phyloP scores from a whole-genome alignment of 2,113 vertebrate species.

The Anguilla rostrata region DNA sequence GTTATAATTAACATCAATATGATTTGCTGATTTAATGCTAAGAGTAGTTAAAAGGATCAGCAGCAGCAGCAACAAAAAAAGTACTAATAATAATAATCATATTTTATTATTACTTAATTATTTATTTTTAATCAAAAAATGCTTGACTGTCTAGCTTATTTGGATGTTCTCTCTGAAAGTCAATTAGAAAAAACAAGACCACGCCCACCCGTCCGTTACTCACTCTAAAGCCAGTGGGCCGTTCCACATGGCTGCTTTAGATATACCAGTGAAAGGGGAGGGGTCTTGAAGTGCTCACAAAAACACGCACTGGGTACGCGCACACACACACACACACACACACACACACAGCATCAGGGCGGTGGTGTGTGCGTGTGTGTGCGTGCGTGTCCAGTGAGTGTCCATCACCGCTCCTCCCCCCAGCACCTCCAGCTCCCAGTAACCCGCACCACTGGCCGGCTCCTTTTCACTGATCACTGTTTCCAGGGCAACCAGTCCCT shows the following conservation, averaged over 20 bases:
- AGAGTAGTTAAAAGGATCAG: neutral
- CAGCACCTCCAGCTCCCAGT: neutral
- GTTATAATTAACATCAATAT: neutral
- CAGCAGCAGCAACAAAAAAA: neutral
- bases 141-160: too few relatives aligned
- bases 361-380: neutral
- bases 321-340: too few relatives aligned
- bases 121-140: too few relatives aligned
- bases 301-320: too few relatives aligned
- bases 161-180: too few relatives aligned
- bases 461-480: neutral
- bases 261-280: too few relatives aligned
- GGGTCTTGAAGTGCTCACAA: too few relatives aligned
- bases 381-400: neutral
- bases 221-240: too few relatives aligned
- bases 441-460: neutral
- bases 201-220: too few relatives aligned
- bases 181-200: neutral
- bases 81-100: neutral
- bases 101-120: too few relatives aligned
- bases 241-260: too few relatives aligned
- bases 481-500: conserved; percentile 3
- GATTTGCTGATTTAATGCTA: neutral
- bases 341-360: too few relatives aligned
- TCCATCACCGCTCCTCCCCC: neutral